A percentile compares a stretch with the other conserved stretches of the same genome.
Conservation (phyloP, 2,113 vertebrate genomes). For the Otocyon megalotis region DNA sequence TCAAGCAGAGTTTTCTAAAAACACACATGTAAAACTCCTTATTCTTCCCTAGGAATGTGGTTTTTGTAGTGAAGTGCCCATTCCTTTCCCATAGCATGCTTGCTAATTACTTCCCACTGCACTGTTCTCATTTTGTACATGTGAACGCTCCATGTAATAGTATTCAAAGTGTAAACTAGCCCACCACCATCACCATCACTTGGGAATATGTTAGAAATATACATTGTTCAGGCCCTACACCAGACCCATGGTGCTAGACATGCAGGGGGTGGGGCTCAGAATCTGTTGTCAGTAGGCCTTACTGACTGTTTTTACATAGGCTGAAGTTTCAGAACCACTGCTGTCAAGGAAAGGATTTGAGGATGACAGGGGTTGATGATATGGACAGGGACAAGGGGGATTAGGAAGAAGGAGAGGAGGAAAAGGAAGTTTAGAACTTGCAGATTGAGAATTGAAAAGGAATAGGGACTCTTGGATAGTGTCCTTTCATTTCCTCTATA, state of each 20-base stretch:
- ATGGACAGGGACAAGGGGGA: neutral
- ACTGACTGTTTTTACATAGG: neutral
- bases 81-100: neutral
- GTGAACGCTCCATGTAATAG: neutral
- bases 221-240: neutral
- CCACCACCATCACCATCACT: neutral
- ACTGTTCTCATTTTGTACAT: neutral
- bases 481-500: neutral
- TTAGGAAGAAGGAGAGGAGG: neutral
- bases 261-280: neutral
- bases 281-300: neutral
- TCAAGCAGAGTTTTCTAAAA: constrained; percentile 45
- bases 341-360: neutral
- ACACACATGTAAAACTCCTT: neutral
- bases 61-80: neutral
- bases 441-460: neutral
- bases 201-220: neutral
- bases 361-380: neutral
- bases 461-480: neutral
- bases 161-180: neutral
- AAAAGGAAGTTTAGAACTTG: neutral
- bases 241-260: neutral
- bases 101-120: neutral
- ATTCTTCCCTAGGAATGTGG: neutral
- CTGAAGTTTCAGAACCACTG: neutral